Evolutionary conservation across 2,888 invertebrate species (phyloP), one percentile per base, ranked within the genome.

Genomic region (Crepidodera aurea): DNA sequence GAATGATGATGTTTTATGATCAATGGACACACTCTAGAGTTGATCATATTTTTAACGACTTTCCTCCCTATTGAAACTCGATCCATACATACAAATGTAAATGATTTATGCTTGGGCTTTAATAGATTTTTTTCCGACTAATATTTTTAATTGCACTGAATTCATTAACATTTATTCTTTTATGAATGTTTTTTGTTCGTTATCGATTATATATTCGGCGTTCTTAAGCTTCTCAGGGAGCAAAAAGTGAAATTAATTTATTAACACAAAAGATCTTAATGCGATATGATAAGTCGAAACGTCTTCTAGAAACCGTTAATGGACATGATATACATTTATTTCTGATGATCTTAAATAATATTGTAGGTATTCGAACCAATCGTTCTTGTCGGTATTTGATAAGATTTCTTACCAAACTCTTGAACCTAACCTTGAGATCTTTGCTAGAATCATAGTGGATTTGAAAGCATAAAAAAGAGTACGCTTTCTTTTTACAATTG

Each of bases 81-180:
- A 10, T 39, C 37, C 12, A 19, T 39, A 53, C n/a, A 53, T 37
- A 53, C 51, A 60, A 60, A 53, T 46, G 34, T 60, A 40, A 60
- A 70, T 72, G 72, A 72, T 72, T 72, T 69, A 72, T 72, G 70
- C 64, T 58, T 51, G 37, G 54, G 55, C 60, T 64, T 70, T 72
- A 71, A 72, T 72, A 66, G 69, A 67, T 68, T 72, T 57, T 50
- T 70, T 68, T 69, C 66, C 64, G 56, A 61, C 62, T 67, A 67
- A 69, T 55, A 67, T 66, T 69, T 69, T 70, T 70, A 71, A 72
- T 72, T 70, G 69, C 68, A 69, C 56, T 55, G 61, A 60, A 70
- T 70, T 69, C 69, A 67, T 70, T 69, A 70, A 63, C 15, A 25
- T 44, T 53, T 44, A 15, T 48, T n/a, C 10, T 46, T 61, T 53